Base-by-base conservation (phyloP, 2,113 vertebrate genomes). In the Penelope pileata region DNA sequence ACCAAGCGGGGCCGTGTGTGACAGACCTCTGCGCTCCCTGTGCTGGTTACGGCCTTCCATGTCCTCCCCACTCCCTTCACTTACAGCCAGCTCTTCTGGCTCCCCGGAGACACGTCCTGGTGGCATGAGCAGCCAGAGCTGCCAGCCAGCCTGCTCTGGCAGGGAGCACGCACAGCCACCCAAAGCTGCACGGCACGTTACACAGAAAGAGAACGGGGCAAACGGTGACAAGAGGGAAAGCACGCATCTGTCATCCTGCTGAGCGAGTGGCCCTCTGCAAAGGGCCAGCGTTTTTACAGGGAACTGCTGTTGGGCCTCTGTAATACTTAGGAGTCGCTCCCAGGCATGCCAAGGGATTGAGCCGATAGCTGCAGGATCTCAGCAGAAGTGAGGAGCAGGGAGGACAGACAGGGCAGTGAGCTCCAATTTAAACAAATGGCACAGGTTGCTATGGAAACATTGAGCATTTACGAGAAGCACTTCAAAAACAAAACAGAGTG, bases 361-460 rank as follows among this genome's bases (percentile, higher is more conserved):
- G 84, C 34, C 1, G 58, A 45, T 16, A 86, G 10, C 38, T 58
- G 83, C 60, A 87, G 40, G 64, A 66, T 72, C 23, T 69, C 94
- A 75, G 84, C 92, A 94, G 64, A 83, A 70, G 59, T 54, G 16
- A 7, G 2, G 6, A 19, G 43, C 48, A 13, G 42, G 51, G 68
- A 93, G 64, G 84, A 60, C 70, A 72, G 62, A 21, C 4, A n/a
- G n/a, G n/a, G n/a, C 56, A 64, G 43, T 17, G 53, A 82, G 73
- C 67, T 62, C 75, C 75, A 66, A 69, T 68, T 95, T 59, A 92
- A 96, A 93, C 86, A 95, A 97, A 96, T 64, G 70, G 81, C 83
- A 91, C 68, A 24, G 48, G 93, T 96, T 96, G 76, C 97, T 93
- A 96, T 93, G 95, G 97, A 95, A 97, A 98, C 94, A 53, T 30